These are phyloP conservation scores for Pedetes capensis DNA, from an alignment of 2,113 vertebrate species.

Conservation along the genomic window DNA sequence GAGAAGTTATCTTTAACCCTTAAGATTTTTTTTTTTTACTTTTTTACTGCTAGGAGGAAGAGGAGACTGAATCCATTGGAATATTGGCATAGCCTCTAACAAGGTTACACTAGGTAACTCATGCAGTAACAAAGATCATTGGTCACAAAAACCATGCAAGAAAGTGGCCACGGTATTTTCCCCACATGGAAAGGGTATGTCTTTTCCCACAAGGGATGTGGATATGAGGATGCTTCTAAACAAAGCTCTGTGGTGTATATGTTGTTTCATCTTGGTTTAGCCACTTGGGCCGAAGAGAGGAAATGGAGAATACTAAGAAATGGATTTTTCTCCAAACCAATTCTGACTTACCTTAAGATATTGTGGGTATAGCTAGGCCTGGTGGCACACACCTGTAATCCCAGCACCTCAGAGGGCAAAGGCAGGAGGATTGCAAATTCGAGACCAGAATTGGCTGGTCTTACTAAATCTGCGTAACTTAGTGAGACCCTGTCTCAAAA, in stretches of 20 bases:
- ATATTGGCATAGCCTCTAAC: not conserved
- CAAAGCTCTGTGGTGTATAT: rapidly evolving
- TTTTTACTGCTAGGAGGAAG: not conserved
- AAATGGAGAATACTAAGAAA: not conserved
- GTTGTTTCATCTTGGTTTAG: not conserved
- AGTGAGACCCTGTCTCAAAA: too few species aligned
- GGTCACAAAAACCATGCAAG: not conserved
- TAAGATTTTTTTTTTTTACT: not conserved
- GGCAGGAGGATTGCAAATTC: too few species aligned
- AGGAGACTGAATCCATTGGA: not conserved
- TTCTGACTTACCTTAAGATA: not conserved
- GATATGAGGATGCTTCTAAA: not conserved
- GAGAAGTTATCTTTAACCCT: not conserved
- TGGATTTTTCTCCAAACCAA: not conserved
- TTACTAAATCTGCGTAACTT: too few species aligned
- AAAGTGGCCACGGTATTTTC: not conserved
- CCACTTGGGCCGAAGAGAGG: not conserved
- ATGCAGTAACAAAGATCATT: not conserved
- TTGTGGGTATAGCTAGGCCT: not conserved
- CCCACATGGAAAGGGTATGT: not conserved
- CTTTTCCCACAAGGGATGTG: not conserved
- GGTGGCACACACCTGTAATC: too few species aligned
- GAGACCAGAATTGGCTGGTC: too few species aligned
- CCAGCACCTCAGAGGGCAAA: too few species aligned
- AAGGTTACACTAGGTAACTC: not conserved